phyloP scores from a whole-genome alignment of 2,888 invertebrate genomes.

The Proisotoma minuta region DNA sequence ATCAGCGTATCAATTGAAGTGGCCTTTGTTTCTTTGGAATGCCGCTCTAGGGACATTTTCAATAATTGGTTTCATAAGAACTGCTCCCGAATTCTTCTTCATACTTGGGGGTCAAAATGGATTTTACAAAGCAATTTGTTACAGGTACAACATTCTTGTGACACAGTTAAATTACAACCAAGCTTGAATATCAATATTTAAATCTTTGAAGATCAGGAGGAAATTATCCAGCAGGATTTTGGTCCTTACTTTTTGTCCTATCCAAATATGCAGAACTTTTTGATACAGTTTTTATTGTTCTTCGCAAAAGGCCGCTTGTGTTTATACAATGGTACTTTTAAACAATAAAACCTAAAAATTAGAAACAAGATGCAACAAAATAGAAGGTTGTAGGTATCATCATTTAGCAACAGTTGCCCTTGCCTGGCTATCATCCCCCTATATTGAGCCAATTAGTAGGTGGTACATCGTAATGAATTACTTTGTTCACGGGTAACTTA shows the following conservation, averaged over 20 bases:
- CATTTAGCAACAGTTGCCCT: constrained; percentile 90
- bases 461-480: constrained; percentile 13
- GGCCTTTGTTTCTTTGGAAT: constrained; percentile 56
- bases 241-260: constrained; percentile 3
- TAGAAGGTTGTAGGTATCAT: constrained; percentile 90
- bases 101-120: constrained; percentile 54
- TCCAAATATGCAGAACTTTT: constrained; percentile 19
- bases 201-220: neutral
- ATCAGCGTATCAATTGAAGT: constrained; percentile 53
- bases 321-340: constrained; percentile 70
- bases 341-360: neutral
- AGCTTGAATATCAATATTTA: too few species aligned
- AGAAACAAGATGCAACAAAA: neutral
- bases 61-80: constrained; percentile 54
- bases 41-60: constrained; percentile 56
- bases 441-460: constrained; percentile 6
- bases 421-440: constrained; percentile 61
- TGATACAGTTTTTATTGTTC: constrained; percentile 66
- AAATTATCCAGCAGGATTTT: neutral
- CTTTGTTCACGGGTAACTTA: neutral
- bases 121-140: constrained; percentile 55
- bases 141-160: constrained; percentile 28
- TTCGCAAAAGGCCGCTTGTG: constrained; percentile 86
- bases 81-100: constrained; percentile 54
- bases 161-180: neutral